Percentiles rank a stretch among this genome's conserved stretches.
Conservation (phyloP, 2,888 invertebrate genomes). For the Nephrotoma guestfalica region DNA sequence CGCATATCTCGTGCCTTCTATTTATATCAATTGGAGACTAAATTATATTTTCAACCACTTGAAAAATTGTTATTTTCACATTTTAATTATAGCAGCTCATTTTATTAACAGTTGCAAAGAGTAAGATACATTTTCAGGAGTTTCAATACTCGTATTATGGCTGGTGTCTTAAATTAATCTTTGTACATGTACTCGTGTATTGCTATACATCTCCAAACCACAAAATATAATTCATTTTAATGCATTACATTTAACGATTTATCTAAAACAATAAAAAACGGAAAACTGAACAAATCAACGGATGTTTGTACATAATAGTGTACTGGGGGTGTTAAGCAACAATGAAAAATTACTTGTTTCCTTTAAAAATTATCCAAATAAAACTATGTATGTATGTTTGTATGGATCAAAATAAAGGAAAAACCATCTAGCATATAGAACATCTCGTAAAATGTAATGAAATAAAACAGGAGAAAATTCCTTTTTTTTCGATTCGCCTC, state of each 20-base stretch:
- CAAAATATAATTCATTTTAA: not conserved
- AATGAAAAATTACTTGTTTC: not conserved
- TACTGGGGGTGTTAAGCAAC: not conserved
- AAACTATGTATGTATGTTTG: no score
- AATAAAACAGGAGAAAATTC: not conserved
- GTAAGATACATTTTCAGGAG: no score
- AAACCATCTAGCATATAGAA: not conserved
- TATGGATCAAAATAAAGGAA: not conserved
- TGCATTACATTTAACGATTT: not conserved
- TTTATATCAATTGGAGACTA: not conserved
- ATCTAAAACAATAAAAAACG: not conserved
- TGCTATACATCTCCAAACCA: not conserved
- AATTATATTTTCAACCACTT: not conserved
- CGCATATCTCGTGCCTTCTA: not conserved
- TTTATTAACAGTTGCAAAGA: no score
- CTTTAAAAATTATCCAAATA: not conserved
- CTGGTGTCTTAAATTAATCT: no score
- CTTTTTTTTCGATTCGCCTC: not conserved
- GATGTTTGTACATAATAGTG: not conserved
- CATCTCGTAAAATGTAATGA: not conserved
- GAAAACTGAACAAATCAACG: not conserved
- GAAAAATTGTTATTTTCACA: not conserved
- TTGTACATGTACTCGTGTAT: no score
- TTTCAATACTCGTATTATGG: no score
- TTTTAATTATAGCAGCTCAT: no score